Conservation (phyloP, 2,888 invertebrate genomes). For the Tortricodes alternella region DNA sequence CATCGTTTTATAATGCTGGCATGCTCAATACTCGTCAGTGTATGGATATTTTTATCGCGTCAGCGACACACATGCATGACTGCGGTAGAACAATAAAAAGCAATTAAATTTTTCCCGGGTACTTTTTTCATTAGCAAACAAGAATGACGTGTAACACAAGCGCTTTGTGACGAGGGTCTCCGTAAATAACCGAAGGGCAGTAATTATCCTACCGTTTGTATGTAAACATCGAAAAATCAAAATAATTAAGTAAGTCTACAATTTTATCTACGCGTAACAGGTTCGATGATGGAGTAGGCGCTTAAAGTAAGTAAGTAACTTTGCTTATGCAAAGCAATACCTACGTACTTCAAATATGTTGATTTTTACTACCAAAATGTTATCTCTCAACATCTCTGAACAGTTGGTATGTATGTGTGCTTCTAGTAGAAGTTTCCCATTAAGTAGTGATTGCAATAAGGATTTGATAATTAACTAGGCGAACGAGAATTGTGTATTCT, state of each 20-base stretch:
- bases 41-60: constrained; percentile 43
- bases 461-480: too few species aligned
- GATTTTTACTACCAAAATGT: too few species aligned
- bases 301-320: neutral
- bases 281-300: neutral
- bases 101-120: constrained; percentile 71
- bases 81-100: constrained; percentile 72
- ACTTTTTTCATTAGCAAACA: constrained; percentile 80
- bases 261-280: neutral
- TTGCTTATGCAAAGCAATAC: too few species aligned
- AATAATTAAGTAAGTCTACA: neutral
- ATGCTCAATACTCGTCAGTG: constrained; percentile 16
- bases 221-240: constrained; percentile 34
- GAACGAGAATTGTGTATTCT: too few species aligned
- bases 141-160: constrained; percentile 79
- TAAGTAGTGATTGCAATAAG: too few species aligned
- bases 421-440: too few species aligned
- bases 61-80: constrained; percentile 43
- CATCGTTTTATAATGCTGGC: neutral
- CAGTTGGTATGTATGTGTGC: too few species aligned
- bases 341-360: too few species aligned
- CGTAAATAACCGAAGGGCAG: constrained; percentile 72
- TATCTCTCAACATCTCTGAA: too few species aligned
- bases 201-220: constrained; percentile 64
- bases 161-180: constrained; percentile 71